Percentiles rank a stretch among this genome's conserved stretches.
These are phyloP conservation scores for Ectemnius lituratus DNA, from an alignment of 2,888 invertebrate species.

Conservation along the genomic window DNA sequence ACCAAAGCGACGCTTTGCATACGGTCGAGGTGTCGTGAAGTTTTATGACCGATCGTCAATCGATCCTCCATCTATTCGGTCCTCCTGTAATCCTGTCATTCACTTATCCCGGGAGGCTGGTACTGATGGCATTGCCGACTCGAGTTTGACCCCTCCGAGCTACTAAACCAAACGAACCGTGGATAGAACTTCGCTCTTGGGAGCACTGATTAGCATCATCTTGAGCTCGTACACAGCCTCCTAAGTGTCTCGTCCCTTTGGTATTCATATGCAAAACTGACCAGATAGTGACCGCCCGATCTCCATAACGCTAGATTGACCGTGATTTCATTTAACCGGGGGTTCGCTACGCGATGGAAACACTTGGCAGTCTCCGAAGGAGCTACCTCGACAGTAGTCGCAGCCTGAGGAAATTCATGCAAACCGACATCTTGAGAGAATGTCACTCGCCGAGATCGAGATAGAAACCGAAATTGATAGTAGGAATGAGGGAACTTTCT, in stretches of 20 bases:
- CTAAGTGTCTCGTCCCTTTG: constrained; percentile 59
- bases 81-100: constrained; percentile 26
- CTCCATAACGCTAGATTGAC: constrained; percentile 77
- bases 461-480: background rate
- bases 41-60: constrained; percentile 14
- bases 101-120: constrained; percentile 22
- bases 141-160: constrained; percentile 54
- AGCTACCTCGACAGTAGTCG: constrained; percentile 39
- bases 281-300: constrained; percentile 73
- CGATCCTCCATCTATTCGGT: background rate
- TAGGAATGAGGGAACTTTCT: constrained; percentile 21
- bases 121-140: constrained; percentile 17
- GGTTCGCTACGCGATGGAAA: constrained; percentile 32
- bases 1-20: too few relatives aligned
- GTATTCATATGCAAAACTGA: constrained; percentile 77
- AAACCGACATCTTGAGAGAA: constrained; percentile 54
- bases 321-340: constrained; percentile 73
- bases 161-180: constrained; percentile 74
- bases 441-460: too few relatives aligned
- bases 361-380: constrained; percentile 18
- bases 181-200: constrained; percentile 54
- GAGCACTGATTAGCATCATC: constrained; percentile 74
- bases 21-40: constrained; percentile 1
- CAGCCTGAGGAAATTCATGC: constrained; percentile 50
- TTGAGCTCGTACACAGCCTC: constrained; percentile 64